A percentile compares a stretch with the other conserved stretches of the same genome.
These are phyloP conservation scores for Macrosiphum euphorbiae DNA, from an alignment of 2,888 invertebrate species.

Conservation along the genomic window DNA sequence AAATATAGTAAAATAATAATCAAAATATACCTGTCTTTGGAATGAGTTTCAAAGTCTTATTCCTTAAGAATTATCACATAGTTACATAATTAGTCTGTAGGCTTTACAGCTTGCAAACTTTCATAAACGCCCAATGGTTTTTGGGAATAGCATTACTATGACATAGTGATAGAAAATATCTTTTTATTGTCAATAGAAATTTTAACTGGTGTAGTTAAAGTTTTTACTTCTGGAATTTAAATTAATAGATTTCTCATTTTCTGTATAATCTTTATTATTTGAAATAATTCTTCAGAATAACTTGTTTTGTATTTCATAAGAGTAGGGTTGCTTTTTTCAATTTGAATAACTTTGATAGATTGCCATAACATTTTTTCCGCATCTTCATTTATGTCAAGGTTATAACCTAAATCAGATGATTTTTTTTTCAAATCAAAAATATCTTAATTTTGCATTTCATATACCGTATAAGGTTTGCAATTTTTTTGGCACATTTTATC, in stretches of 20 bases:
- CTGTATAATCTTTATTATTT: conserved; percentile 17
- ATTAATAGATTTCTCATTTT: background rate
- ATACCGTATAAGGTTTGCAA: conserved; percentile 23
- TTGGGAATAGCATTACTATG: background rate
- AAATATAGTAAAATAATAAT: conserved; percentile 2
- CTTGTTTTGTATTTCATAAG: conserved; percentile 31
- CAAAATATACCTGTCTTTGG: background rate
- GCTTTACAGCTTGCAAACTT: background rate
- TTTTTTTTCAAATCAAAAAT: conserved; percentile 10
- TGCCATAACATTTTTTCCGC: conserved; percentile 15
- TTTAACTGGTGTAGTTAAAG: conserved; percentile 8
- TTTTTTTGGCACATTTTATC: conserved; percentile 33
- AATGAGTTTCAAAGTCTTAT: background rate
- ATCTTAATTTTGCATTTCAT: conserved; percentile 26
- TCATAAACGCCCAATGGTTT: conserved; percentile 1
- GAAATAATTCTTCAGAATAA: conserved; percentile 23
- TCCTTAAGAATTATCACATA: background rate
- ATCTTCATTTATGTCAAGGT: conserved; percentile 28
- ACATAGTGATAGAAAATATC: conserved; percentile 23
- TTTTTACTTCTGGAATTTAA: conserved; percentile 3
- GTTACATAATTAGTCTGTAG: background rate
- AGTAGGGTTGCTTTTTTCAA: conserved; percentile 16
- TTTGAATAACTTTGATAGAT: conserved; percentile 33
- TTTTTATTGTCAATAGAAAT: conserved; percentile 22
- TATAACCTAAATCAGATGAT: conserved; percentile 23